phyloP scores from a whole-genome alignment of 2,113 vertebrate genomes.

The Cercocebus atys region DNA sequence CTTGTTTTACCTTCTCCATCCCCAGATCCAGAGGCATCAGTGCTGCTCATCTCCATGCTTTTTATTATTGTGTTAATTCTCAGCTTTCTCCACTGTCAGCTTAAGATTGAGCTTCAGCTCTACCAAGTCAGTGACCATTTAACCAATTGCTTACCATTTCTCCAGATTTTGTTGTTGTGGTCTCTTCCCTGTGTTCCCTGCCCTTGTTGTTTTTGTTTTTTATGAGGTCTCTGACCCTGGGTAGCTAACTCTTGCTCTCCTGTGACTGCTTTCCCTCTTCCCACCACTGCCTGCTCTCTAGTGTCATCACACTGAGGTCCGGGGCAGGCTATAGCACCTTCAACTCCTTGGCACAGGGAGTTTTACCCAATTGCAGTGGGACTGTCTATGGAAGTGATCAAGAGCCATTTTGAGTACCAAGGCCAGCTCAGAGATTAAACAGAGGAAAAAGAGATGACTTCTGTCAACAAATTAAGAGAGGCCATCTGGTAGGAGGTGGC shows the following conservation, averaged over 20 bases:
- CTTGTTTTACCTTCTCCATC: neutral
- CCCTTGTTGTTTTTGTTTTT: neutral
- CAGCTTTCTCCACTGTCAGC: neutral
- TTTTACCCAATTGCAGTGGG: neutral
- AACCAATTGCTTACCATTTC: neutral
- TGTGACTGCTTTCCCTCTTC: neutral
- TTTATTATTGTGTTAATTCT: neutral
- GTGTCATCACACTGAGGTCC: neutral
- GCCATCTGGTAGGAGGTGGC: neutral
- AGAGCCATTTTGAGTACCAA: neutral
- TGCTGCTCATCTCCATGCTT: neutral
- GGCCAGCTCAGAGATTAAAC: neutral
- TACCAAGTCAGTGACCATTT: neutral
- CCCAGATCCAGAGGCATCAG: neutral
- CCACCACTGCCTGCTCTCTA: neutral
- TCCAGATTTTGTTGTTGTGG: neutral
- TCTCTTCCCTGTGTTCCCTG: neutral
- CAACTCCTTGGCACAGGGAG: neutral
- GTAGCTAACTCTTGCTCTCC: neutral
- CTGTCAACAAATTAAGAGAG: neutral
- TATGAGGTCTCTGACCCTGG: neutral
- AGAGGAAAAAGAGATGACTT: neutral
- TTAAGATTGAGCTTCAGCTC: neutral
- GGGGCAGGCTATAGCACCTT: neutral
- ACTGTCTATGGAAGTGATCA: neutral